Conservation (phyloP, 2,888 invertebrate species). For the Nomada ruficornis region DNA sequence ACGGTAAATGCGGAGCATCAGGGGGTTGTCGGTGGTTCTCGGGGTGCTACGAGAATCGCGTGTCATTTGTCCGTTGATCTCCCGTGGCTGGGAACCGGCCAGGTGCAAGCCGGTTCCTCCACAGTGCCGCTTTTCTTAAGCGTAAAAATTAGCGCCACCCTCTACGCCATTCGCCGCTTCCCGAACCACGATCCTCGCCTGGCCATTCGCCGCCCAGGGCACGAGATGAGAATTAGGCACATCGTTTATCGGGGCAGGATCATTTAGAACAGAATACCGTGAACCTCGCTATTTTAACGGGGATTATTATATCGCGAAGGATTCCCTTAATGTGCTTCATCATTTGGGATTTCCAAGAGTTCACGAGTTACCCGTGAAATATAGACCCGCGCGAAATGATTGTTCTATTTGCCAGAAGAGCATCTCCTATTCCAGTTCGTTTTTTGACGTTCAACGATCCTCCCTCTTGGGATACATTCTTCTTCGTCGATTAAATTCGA, state of each 20-base stretch:
- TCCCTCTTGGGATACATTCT: conserved; percentile 11
- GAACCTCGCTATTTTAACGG: conserved; percentile 50
- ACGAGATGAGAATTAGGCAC: conserved; percentile 76
- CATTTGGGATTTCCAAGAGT: conserved; percentile 26
- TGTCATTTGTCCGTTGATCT: conserved; percentile 84
- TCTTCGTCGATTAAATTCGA: conserved; percentile 42
- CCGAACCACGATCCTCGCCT: conserved; percentile 45
- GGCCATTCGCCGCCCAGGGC: conserved; percentile 47
- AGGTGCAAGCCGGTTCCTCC: conserved; percentile 74
- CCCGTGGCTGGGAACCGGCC: conserved; percentile 78
- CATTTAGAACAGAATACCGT: conserved; percentile 60
- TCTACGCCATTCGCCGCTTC: conserved; percentile 35
- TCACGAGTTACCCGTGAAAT: not conserved
- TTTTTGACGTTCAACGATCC: not conserved
- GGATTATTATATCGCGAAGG: conserved; percentile 55
- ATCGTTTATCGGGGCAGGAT: conserved; percentile 70
- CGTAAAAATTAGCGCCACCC: conserved; percentile 81
- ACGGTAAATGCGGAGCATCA: conserved; percentile 70
- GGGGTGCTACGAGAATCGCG: conserved; percentile 80
- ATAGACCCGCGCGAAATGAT: conserved; percentile 8
- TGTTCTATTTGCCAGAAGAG: not conserved
- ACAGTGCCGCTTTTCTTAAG: conserved; percentile 76
- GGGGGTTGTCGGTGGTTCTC: conserved; percentile 60
- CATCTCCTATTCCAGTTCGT: not conserved
- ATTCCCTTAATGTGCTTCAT: conserved; percentile 48